phyloP scores from a whole-genome alignment of 1,140 invertebrate species.

The Bombus impatiens region DNA sequence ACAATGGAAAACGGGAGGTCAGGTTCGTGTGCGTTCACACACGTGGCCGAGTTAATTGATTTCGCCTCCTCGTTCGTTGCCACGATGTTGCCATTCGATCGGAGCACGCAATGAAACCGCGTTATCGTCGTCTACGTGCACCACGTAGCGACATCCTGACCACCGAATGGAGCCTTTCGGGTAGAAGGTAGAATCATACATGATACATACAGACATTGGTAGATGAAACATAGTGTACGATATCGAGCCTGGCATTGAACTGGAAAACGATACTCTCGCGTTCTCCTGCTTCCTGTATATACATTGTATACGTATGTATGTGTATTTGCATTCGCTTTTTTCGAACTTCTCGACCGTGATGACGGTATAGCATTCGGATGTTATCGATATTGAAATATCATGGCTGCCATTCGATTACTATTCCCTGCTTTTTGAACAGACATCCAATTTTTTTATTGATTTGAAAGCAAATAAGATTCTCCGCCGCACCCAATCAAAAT shows the following conservation, averaged over 20 bases:
- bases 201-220: neutral
- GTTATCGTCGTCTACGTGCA: slow-evolving; percentile 52
- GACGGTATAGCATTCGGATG: neutral
- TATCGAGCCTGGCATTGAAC: slow-evolving; percentile 1
- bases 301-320: neutral
- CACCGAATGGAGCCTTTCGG: slow-evolving; percentile 10
- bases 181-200: too few relatives aligned
- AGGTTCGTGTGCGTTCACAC: slow-evolving; percentile 54
- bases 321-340: neutral
- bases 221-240: slow-evolving; percentile 2
- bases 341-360: neutral
- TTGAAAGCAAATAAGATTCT: neutral
- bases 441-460: neutral
- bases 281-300: neutral
- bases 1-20: slow-evolving; percentile 37
- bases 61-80: slow-evolving; percentile 67
- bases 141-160: slow-evolving; percentile 8
- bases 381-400: neutral
- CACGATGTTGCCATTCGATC: slow-evolving; percentile 62
- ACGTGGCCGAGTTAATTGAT: slow-evolving; percentile 75
- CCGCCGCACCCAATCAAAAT: neutral
- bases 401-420: neutral
- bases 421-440: neutral
- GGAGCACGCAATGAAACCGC: slow-evolving; percentile 57
- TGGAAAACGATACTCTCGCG: slow-evolving; percentile 7